Base-by-base conservation (phyloP, 2,888 invertebrate species). In the Iselma pallidipennis region DNA sequence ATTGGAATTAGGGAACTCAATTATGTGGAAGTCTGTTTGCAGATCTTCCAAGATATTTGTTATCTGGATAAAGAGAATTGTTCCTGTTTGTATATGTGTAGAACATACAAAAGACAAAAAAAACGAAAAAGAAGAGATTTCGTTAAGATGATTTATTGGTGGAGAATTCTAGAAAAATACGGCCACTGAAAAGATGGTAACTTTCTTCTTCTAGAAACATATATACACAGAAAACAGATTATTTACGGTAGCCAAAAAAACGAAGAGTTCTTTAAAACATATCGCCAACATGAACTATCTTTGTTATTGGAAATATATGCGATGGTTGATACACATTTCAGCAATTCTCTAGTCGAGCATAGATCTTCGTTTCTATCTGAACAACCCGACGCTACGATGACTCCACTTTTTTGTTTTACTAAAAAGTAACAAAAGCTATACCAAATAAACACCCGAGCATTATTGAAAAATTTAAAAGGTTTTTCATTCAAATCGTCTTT, bases 1-100 rank as follows among this genome's bases (percentile, higher is more conserved):
- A 62, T 57, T 49, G 16, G 49, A 51, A 58, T 58, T 58, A 57
- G 54, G 42, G 55, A 62, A 58, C 49, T 62, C 55, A 62, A 62
- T 62, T 62, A 62, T 50, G 45, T 58, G 55, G 21, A 53, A 61
- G 55, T 48, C 49, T 52, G 53, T 61, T 61, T 61, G 53, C 7
- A 57, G 49, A 57, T 59, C 57, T 52, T 28, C 48, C 3, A 37
- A 7, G 37, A 52, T 61, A 21, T 49, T 26, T 52, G 52, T 55
- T 45, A 42, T 50, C 49, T 6, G 5, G 37, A 42, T 42, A 42
- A 42, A 42, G 19, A 26, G 29, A 42, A 31, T 4, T 23, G 49
- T 52, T 31, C 54, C 6, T 14, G 9, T 21, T 1, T 19, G 21
- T 1, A 12, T 21, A 42, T 19, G 21, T 16, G 1, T 6, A 37